Percentiles rank a stretch among this genome's conserved stretches.
These are phyloP conservation scores for Parnassius mnemosyne DNA, from an alignment of 2,888 invertebrate genomes.

Conservation along the genomic window DNA sequence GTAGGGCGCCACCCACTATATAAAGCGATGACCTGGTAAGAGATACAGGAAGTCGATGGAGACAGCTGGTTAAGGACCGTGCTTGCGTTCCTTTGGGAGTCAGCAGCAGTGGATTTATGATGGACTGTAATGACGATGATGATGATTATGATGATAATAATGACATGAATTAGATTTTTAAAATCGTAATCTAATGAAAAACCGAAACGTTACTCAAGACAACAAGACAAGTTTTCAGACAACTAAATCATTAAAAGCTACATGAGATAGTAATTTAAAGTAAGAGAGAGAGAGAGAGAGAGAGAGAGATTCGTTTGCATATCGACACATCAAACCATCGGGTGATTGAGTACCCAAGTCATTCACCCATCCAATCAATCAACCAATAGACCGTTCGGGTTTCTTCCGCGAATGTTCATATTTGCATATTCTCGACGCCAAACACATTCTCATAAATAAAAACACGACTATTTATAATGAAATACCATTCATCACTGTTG, in stretches of 20 bases:
- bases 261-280: not conserved
- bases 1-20: no score
- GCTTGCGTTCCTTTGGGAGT: no score
- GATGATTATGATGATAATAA: no score
- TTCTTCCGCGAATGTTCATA: not conserved
- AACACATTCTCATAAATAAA: not conserved
- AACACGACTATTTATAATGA: not conserved
- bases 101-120: no score
- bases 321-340: not conserved
- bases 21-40: no score
- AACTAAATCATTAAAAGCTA: not conserved
- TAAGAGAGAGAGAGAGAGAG: not conserved
- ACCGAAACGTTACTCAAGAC: not conserved
- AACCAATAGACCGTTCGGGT: not conserved
- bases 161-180: no score
- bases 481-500: not conserved
- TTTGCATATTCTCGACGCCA: not conserved
- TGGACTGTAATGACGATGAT: no score
- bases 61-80: no score
- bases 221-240: not conserved
- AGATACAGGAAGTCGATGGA: no score
- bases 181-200: no score
- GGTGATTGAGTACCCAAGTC: constrained; percentile 5
- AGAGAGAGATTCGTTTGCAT: not conserved
- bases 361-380: constrained; percentile 4